Base-by-base conservation (phyloP, 2,888 invertebrate species). In the Chrysopilus asiliformis region DNA sequence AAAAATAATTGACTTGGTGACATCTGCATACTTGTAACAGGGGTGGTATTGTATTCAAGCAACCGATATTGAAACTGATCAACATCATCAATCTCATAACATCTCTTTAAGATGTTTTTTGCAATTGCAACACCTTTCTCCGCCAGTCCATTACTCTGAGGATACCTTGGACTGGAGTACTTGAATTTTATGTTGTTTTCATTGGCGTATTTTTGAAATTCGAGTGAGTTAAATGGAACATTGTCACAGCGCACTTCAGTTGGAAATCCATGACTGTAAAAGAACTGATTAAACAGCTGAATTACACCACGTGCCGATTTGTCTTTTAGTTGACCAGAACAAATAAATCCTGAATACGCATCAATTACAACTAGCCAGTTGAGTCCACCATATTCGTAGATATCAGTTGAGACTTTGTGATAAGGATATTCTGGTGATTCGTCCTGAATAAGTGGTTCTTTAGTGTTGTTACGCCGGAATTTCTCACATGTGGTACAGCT, bases 251-350 rank as follows among this genome's bases (percentile, higher is more conserved):
- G 44, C 26, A 48, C 32, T 14, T 29, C 26, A 34, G 49, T 41
- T 10, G 49, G 52, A 30, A 46, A 49, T 5, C 50, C 48, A 36
- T 43, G 41, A 32, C 33, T 44, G 25, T 30, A 41, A 36, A 50
- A 42, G 13, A 35, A 30, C 13, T 34, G n/a, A 25, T 30, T 22
- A 2, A 39, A 12, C 4, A 13, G 16, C 16, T 26, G 26, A 29
- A 43, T 36, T 4, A 43, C 29, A 16, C 40, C 28, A 3, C 13
- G n/a, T 14, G 29, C 14, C 4, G 40, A 27, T 15, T 42, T 42
- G 5, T 41, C 8, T 6, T 29, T 36, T 6, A 38, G 14, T 12
- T 12, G 7, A 2, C 3, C 2, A 24, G 28, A 8, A n/a, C 36
- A n/a, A 2, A 42, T 9, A 17, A 12, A 44, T n/a, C 17, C 20